Evolutionary conservation across 2,113 vertebrate species (phyloP), one percentile per base, ranked within the genome.

Genomic region (Lota lota): DNA sequence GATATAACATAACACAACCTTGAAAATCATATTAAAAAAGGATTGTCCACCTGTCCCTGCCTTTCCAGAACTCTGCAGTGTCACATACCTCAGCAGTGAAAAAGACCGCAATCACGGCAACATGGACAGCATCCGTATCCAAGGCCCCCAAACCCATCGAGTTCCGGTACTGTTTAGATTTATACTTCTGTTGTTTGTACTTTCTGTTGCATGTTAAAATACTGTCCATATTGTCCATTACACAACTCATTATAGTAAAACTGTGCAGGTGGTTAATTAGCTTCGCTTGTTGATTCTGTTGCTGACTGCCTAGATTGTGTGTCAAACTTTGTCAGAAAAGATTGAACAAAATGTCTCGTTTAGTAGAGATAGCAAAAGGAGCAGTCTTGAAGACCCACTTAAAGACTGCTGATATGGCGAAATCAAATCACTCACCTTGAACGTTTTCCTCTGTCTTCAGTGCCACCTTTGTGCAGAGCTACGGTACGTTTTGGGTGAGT

Each of bases 1-100:
- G 40, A 47, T 47, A 47, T 47, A 12, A 47, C 40, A 47, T 47
- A 47, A 12, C 6, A 33, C 28, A 33, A 24, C 24, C 24, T 24
- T 24, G 24, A 24, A 24, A 33, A 33, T 4, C 28, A 33, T 61
- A 5, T 28, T 3, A 22, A 20, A n/a, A 20, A 7, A 18, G 18
- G 18, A 0, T 14, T 24, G 22, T 61, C 21, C 22, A 14, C 20
- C 22, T 61, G 22, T 61, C 58, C 20, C 2, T 61, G 17, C 22
- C 10, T 36, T 16, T 90, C 20, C 77, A 95, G 94, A 90, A 72
- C 68, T 87, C 92, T 21, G 88, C 93, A 1, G 80, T 94, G 61
- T 90, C 86, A 64, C 89, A 96, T 22, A 78, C 14, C 5, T 91
- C 89, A 51, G 18, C 1, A 0, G 54, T 36, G 28, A 0, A 5